A percentile compares a stretch with the other conserved stretches of the same genome.
These are phyloP conservation scores for Fissipunctia ypsillon DNA, from an alignment of 2,888 invertebrate genomes.

Conservation along the genomic window DNA sequence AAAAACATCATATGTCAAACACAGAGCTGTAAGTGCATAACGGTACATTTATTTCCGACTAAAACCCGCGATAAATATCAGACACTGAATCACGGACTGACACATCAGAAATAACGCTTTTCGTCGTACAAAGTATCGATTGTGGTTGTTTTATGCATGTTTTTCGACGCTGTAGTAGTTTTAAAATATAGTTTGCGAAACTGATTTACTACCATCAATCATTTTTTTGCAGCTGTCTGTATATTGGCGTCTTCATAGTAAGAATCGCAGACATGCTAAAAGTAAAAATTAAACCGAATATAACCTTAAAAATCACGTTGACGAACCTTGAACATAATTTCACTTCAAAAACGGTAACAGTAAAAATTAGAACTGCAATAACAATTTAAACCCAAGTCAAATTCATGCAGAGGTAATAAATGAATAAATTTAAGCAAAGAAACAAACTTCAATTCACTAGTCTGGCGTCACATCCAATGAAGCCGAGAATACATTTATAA, in stretches of 20 bases:
- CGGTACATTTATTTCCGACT: constrained; percentile 60
- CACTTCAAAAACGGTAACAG: not conserved
- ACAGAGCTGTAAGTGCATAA: constrained; percentile 51
- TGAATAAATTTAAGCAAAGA: constrained; percentile 2
- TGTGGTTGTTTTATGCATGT: constrained; percentile 13
- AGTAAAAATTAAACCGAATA: not conserved
- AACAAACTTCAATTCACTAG: constrained; percentile 9
- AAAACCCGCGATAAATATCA: constrained; percentile 58
- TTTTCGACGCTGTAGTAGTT: constrained; percentile 5
- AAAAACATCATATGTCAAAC: constrained; percentile 58
- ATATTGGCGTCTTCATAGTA: not conserved
- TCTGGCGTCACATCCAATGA: constrained; percentile 26
- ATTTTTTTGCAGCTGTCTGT: constrained; percentile 6
- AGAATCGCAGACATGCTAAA: not conserved
- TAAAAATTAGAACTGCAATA: not conserved
- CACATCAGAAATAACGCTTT: constrained; percentile 47
- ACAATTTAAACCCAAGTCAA: not conserved
- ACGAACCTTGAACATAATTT: too few species aligned
- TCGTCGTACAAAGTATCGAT: constrained; percentile 37
- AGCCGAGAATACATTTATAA: constrained; percentile 21
- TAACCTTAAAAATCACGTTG: not conserved
- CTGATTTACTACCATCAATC: constrained; percentile 15
- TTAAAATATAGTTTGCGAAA: constrained; percentile 11
- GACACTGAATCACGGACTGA: constrained; percentile 54
- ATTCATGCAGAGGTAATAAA: not conserved